Evolutionary conservation across 1,140 invertebrate species (phyloP).

Genomic region (Hyphantria cunea): DNA sequence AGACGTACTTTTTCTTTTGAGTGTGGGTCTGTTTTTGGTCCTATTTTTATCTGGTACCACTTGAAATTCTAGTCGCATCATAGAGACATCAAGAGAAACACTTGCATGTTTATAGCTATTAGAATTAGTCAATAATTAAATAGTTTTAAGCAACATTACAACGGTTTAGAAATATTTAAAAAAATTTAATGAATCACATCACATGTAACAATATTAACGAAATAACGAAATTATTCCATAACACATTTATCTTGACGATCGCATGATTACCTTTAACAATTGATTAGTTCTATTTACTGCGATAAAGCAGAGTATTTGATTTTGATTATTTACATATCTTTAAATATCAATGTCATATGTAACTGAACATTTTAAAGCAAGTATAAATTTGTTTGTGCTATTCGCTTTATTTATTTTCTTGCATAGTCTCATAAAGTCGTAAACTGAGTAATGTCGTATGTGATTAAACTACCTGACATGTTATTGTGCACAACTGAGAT

Average conservation of each 20-base stretch:
- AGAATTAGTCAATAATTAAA: conserved; percentile 4
- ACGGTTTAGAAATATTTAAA: conserved; percentile 3
- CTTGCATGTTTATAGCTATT: too few species aligned
- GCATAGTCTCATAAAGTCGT: too few species aligned
- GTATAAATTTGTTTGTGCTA: neutral
- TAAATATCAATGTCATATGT: conserved; percentile 5
- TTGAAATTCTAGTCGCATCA: conserved; percentile 8
- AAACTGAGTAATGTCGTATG: too few species aligned
- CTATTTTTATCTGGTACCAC: conserved; percentile 18
- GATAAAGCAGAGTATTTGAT: conserved; percentile 7
- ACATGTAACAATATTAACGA: conserved; percentile 11
- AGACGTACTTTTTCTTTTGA: conserved; percentile 1
- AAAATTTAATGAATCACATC: conserved; percentile 18
- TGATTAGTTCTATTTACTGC: conserved; percentile 17
- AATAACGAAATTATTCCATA: conserved; percentile 32
- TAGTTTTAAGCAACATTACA: conserved; percentile 9
- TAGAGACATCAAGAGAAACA: neutral
- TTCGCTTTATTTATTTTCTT: too few species aligned
- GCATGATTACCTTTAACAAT: conserved; percentile 13
- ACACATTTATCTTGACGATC: conserved; percentile 42
- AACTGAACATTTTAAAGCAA: conserved; percentile 9
- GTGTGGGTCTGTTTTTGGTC: conserved; percentile 11
- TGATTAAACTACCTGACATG: too few species aligned
- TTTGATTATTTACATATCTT: conserved; percentile 16
- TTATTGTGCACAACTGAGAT: conserved; percentile 14